Evolutionary conservation across 1,140 invertebrate species (phyloP), one percentile per base, ranked within the genome.

Genomic region (Zophobas morio): DNA sequence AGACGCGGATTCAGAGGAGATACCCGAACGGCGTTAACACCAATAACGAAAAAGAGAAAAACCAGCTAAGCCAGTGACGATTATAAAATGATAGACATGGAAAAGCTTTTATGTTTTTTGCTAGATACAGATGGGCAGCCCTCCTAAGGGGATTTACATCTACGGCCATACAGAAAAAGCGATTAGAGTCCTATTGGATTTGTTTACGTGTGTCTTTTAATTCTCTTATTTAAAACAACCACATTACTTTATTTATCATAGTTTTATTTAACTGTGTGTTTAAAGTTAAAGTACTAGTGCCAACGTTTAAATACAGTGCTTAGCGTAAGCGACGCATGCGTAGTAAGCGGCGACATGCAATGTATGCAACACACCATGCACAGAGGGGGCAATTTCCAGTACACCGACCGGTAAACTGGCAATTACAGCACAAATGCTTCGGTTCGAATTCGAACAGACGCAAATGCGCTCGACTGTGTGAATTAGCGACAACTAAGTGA

Each of bases 21-120:
- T 66, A 66, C 42, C 33, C 33, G n/a, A 51, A 51, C 20, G n/a
- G n/a, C 6, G 42, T 46, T 46, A 46, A 4, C 3, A 3, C 42
- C 35, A 40, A 42, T 40, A 66, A 66, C n/a, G 32, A 56, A 39
- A 36, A 39, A 60, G 3, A 32, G 60, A 66, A 66, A 66, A 66
- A 66, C 53, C 60, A 66, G 60, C 60, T 42, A 66, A 66, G 60
- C 60, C 60, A 66, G n/a, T 66, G 60, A 66, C 37, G 60, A 66
- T 66, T 40, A 66, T 66, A 37, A 66, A 66, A 66, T 66, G 33
- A 36, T 60, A 74, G 46, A 74, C 39, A 74, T 60, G 39, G 39
- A 74, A 42, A 74, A 57, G 72, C 72, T 74, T 36, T 46, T 47
- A 20, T 46, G 37, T 49, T 74, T 6, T 57, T 57, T 74, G 72